Base-by-base conservation (phyloP, 1,140 invertebrate genomes). In the Delia radicum region DNA sequence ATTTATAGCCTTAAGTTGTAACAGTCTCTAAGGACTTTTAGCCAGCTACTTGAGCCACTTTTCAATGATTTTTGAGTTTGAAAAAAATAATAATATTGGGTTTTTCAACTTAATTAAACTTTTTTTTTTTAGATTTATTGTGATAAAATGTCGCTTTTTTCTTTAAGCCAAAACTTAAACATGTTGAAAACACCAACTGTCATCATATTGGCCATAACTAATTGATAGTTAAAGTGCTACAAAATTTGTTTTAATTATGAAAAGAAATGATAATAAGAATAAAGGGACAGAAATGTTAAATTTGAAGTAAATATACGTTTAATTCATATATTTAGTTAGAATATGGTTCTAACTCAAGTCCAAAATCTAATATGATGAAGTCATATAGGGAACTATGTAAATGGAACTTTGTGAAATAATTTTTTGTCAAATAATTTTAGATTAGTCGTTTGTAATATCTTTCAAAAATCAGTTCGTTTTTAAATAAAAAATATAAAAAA, bases 61-160 rank as follows among this genome's bases (percentile, higher is more conserved):
- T 69, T 24, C 65, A 21, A 33, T 65, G 29, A 37, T 61, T 31
- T 12, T 74, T 61, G 26, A 24, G 13, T 28, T 55, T 7, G 10
- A 55, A 26, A 15, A 18, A 29, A 13, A 24, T 55, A 18, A n/a
- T 26, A 31, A 24, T 81, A 82, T 79, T 83, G 83, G 82, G 82
- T 82, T 81, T 83, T 83, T 83, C 82, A 82, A 83, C 82, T 83
- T 83, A 83, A 83, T 83, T 83, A 83, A 83, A 83, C 82, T 82
- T 79, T 81, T 80, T 81, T 76, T 80, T 80, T 77, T 63, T 46
- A 46, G n/a, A n/a, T n/a, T n/a, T n/a, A n/a, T n/a, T n/a, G n/a
- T n/a, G n/a, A n/a, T n/a, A n/a, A n/a, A 10, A 13, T 1, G 37
- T 2, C 12, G 6, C n/a, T 42, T 42, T 42, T 42, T 42, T 13